Evolutionary conservation across 2,888 invertebrate genomes (phyloP).

Genomic region (Philaethria dido): DNA sequence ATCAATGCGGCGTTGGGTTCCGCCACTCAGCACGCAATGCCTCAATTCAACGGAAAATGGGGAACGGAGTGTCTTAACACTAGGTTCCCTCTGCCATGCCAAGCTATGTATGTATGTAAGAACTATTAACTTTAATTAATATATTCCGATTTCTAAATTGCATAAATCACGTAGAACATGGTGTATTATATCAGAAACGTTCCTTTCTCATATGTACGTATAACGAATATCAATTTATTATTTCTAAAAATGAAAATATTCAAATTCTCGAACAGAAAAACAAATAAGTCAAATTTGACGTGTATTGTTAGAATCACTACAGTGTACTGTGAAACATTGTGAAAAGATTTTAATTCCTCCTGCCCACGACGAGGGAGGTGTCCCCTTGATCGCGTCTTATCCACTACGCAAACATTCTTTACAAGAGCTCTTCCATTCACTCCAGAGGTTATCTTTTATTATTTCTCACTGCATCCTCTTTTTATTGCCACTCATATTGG

Average conservation of each 20-base stretch:
- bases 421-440: conserved; percentile 80
- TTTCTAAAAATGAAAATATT: neutral
- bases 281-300: conserved; percentile 13
- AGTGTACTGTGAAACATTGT: conserved; percentile 28
- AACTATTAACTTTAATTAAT: no score
- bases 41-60: no score
- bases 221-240: no score
- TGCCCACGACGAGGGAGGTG: conserved; percentile 62
- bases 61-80: no score
- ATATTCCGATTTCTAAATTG: no score
- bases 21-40: no score
- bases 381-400: conserved; percentile 80
- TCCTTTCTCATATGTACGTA: no score
- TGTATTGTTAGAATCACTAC: conserved; percentile 27
- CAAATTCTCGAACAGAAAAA: neutral
- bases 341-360: conserved; percentile 72
- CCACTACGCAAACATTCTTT: conserved; percentile 82
- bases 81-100: no score
- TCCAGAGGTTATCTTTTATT: conserved; percentile 82
- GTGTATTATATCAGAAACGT: no score
- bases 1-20: no score
- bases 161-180: no score
- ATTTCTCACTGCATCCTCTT: conserved; percentile 51
- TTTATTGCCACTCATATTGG: conserved; percentile 78
- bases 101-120: no score